phyloP scores from a whole-genome alignment of 2,797 vertebrate genomes.

The Schizopygopsis pylzovi region DNA sequence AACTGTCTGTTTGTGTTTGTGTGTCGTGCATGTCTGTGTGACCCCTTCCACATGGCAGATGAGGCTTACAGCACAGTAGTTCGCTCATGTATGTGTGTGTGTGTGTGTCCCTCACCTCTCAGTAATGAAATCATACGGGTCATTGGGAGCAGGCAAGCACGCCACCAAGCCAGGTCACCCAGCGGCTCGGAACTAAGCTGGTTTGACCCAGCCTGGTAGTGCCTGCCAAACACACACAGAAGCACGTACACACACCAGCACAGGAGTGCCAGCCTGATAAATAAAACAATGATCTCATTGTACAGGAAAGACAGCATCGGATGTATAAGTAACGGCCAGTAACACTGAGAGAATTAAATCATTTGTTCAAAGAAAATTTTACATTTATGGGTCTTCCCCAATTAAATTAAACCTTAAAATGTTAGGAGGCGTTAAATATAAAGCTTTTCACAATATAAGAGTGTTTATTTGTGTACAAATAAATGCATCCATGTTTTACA shows the following conservation, averaged over 20 bases:
- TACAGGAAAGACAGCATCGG: conserved; percentile 41
- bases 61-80: conserved; percentile 31
- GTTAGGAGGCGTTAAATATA: background rate
- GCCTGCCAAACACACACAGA: conserved; percentile 69
- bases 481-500: background rate
- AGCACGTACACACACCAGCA: conserved; percentile 60
- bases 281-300: conserved; percentile 66
- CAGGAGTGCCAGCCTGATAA: conserved; percentile 53
- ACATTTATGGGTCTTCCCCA: background rate
- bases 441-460: background rate
- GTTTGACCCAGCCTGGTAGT: conserved; percentile 80
- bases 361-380: background rate
- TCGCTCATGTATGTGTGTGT: conserved; percentile 43
- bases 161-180: conserved; percentile 76
- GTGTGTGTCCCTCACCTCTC: conserved; percentile 71
- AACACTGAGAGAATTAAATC: background rate
- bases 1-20: conserved; percentile 38
- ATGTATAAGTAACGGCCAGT: background rate
- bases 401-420: background rate
- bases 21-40: conserved; percentile 39
- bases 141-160: conserved; percentile 69
- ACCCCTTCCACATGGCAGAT: conserved; percentile 37
- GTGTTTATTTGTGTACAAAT: background rate
- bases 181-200: conserved; percentile 82
- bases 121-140: conserved; percentile 82